Base-by-base conservation (phyloP, 35 echinoderm and acorn worm species). In the Hemicentrotus pulcherrimus region DNA sequence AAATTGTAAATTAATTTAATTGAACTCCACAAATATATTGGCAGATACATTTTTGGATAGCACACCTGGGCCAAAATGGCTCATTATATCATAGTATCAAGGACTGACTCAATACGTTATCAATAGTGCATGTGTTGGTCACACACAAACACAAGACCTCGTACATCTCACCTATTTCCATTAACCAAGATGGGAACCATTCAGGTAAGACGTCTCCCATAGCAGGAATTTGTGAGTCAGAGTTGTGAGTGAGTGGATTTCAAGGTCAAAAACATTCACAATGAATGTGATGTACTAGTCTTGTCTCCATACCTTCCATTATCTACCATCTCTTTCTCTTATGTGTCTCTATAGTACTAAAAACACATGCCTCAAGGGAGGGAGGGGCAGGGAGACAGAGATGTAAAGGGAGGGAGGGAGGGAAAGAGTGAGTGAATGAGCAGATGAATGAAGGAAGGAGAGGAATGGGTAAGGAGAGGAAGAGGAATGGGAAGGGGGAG, bases 211-310 rank as follows among this genome's bases (percentile, higher is more conserved):
- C 19, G 6, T n/a, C 5, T 78, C n/a, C 52, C 52, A 59, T 59
- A 59, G 52, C 5, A 59, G 52, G 11, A 59, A 59, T 59, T 59
- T 78, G 65, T 78, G 65, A 78, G 65, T 78, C 65, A 78, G 65
- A 78, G 65, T 28, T 78, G 65, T 78, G 65, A 78, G 65, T 78
- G 65, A 78, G 65, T 78, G 65, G 65, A 78, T 78, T 78, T 78
- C 65, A 78, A 78, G 65, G 65, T 78, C 65, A 78, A 28, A 78
- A 7, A 78, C 65, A 78, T 78, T 78, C 65, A 78, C 19, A 78
- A 78, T 78, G 65, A 7, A 78, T 78, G 65, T 78, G 4, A 78
- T 28, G 19, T 70, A 70, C 19, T 78, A 78, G 65, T 78, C 65
- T 78, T 18, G 19, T 78, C 65, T 28, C 65, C 24, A 78, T n/a